These are phyloP conservation scores for Littorina saxatilis DNA, from an alignment of 1,140 invertebrate genomes.

Conservation along the genomic window DNA sequence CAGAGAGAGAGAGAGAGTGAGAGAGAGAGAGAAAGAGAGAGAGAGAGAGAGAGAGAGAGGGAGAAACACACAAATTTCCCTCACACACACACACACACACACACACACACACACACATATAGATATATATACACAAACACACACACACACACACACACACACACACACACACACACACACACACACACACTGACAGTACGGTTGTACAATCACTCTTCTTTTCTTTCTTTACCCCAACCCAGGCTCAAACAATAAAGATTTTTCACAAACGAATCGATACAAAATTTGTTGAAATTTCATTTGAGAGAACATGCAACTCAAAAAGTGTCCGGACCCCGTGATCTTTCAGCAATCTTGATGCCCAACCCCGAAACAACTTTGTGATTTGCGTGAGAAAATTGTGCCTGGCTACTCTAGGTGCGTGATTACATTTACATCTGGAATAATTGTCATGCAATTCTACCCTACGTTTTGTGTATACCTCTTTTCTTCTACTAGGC, in stretches of 20 bases:
- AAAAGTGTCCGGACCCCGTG: background rate
- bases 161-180: conserved; percentile 6
- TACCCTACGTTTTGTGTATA: too few species aligned
- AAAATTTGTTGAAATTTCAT: background rate
- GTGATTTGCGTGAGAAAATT: too few species aligned
- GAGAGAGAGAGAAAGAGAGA: background rate
- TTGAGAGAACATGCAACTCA: background rate
- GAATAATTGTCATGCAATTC: too few species aligned
- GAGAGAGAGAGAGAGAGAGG: conserved; percentile 9
- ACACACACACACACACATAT: background rate
- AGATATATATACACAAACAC: too few species aligned
- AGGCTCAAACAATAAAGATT: background rate
- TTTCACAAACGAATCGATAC: background rate
- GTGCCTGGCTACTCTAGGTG: too few species aligned
- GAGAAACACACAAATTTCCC: background rate
- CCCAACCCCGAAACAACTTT: background rate
- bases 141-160: too few species aligned
- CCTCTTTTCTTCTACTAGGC: too few species aligned
- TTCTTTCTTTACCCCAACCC: background rate
- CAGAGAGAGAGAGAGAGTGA: background rate
- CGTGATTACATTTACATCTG: too few species aligned
- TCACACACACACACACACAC: background rate
- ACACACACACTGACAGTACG: background rate
- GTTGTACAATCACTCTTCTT: background rate
- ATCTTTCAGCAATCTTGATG: background rate